phyloP scores from a whole-genome alignment of 1,140 invertebrate genomes.

The Achatina immaculata region DNA sequence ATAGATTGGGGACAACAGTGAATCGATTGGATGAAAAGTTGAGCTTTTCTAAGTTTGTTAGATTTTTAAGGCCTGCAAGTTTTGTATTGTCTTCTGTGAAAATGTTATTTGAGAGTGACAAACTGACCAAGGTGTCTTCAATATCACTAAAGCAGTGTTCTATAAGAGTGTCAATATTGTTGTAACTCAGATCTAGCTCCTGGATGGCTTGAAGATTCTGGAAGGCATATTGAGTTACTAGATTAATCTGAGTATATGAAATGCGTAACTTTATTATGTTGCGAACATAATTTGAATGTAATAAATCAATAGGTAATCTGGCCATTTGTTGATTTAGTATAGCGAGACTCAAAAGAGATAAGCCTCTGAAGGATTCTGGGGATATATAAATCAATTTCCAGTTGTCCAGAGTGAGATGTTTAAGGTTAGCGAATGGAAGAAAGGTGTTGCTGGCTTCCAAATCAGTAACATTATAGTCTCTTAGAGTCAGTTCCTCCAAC shows the following conservation, averaged over 20 bases:
- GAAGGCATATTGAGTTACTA: background rate
- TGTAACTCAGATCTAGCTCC: slow-evolving; percentile 19
- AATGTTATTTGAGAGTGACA: background rate
- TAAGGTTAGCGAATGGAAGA: background rate
- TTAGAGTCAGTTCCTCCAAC: background rate
- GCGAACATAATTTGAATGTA: background rate
- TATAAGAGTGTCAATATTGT: background rate
- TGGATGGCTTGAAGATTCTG: background rate
- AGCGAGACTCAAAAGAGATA: background rate
- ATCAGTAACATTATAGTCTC: background rate
- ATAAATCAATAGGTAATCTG: background rate
- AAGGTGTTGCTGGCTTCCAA: too few relatives aligned
- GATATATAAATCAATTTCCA: background rate
- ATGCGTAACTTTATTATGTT: background rate
- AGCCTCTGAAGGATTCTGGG: background rate
- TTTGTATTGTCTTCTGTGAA: background rate
- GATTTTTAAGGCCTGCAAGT: background rate
- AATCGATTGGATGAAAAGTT: background rate
- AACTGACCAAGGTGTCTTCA: background rate
- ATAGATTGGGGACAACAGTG: background rate
- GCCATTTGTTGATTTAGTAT: background rate
- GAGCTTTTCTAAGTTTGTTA: background rate
- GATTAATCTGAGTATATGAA: background rate
- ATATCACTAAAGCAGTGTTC: background rate
- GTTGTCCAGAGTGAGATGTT: slow-evolving; percentile 9